These are phyloP conservation scores for Scaeva pyrastri DNA, from an alignment of 2,888 invertebrate species.

Conservation along the genomic window DNA sequence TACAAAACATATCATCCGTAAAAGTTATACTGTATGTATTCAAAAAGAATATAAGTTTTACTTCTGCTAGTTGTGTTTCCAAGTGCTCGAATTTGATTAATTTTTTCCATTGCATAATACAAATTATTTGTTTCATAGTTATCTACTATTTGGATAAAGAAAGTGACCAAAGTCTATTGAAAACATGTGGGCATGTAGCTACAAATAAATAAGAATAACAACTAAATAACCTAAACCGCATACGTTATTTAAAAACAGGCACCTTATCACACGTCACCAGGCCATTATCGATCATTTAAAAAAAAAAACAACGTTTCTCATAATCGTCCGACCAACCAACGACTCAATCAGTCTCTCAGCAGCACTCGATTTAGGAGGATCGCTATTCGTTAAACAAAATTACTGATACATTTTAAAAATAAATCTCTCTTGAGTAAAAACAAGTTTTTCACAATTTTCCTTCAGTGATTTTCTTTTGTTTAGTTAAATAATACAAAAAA, in stretches of 20 bases:
- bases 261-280: conserved; percentile 43
- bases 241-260: background rate
- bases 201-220: conserved; percentile 5
- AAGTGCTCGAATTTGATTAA: conserved; percentile 1
- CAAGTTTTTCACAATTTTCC: conserved; percentile 18
- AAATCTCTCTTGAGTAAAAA: conserved; percentile 33
- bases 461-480: background rate
- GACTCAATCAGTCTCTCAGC: conserved; percentile 56
- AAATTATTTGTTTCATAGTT: conserved; percentile 4
- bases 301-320: conserved; percentile 34
- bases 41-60: background rate
- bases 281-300: conserved; percentile 43
- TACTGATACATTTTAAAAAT: conserved; percentile 2
- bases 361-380: conserved; percentile 56
- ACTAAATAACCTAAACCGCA: background rate
- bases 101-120: conserved; percentile 34
- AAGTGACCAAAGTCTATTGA: conserved; percentile 12
- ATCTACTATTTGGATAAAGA: conserved; percentile 6
- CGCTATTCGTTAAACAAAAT: background rate
- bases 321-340: conserved; percentile 33
- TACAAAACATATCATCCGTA: too few species aligned
- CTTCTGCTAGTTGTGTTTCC: conserved; percentile 15
- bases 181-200: background rate
- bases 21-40: background rate
- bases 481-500: background rate